These are phyloP conservation scores for Callinectes sapidus DNA, from an alignment of 2,888 invertebrate genomes.

Conservation along the genomic window DNA sequence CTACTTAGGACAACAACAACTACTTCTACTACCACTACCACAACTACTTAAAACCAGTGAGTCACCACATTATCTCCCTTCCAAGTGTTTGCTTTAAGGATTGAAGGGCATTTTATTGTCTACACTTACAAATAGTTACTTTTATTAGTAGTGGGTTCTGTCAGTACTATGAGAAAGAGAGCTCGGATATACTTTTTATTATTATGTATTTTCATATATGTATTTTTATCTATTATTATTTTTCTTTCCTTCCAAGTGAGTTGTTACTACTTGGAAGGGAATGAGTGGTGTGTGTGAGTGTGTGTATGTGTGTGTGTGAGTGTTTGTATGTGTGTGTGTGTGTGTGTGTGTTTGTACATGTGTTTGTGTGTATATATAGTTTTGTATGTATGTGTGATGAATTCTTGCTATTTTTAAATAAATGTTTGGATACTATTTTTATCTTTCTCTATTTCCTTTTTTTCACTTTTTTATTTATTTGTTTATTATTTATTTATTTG, in stretches of 20 bases:
- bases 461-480: background rate
- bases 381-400: background rate
- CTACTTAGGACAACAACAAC: background rate
- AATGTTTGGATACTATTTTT: background rate
- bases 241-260: background rate
- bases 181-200: background rate
- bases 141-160: background rate
- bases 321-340: background rate
- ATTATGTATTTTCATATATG: background rate
- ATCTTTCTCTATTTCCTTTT: background rate
- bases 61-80: background rate
- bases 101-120: background rate
- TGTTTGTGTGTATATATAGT: background rate
- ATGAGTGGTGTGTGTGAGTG: background rate
- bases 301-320: background rate
- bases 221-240: background rate
- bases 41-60: background rate
- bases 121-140: background rate
- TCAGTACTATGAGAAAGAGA: background rate
- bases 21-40: background rate
- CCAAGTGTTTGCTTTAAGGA: background rate
- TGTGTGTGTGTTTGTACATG: conserved; percentile 5
- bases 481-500: background rate
- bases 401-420: conserved; percentile 3
- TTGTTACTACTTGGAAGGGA: background rate